These are phyloP conservation scores for Channa maculata DNA, from an alignment of 2,113 vertebrate species.

Conservation along the genomic window DNA sequence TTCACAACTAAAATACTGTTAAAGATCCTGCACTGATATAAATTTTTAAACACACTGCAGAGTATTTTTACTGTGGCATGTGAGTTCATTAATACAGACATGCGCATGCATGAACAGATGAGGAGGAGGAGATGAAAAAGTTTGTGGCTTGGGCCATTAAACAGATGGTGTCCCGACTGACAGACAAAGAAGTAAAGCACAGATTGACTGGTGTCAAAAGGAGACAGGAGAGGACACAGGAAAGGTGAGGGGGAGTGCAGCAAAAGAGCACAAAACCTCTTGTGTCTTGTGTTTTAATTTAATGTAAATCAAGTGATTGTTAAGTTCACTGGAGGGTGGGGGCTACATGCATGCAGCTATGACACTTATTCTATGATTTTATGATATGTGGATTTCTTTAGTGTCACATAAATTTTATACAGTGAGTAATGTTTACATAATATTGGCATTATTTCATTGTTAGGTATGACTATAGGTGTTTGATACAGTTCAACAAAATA, in stretches of 20 bases:
- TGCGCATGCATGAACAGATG: slow-evolving; percentile 45
- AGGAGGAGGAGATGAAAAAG: slow-evolving; percentile 59
- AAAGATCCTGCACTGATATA: too few relatives aligned
- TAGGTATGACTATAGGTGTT: not conserved
- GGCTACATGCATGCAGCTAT: not conserved
- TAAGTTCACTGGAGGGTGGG: too few relatives aligned
- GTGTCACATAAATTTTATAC: too few relatives aligned
- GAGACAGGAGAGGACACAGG: slow-evolving; percentile 33
- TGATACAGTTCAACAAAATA: too few relatives aligned
- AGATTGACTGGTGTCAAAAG: slow-evolving; percentile 31
- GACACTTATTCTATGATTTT: too few relatives aligned
- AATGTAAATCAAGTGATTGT: not conserved
- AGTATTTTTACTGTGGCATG: not conserved
- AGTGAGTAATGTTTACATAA: not conserved
- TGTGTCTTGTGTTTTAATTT: not conserved
- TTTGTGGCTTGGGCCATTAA: slow-evolving; percentile 62
- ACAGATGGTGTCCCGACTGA: slow-evolving; percentile 76
- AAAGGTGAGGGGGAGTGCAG: slow-evolving; percentile 5
- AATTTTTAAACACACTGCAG: too few relatives aligned
- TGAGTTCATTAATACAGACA: not conserved
- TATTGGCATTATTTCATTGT: too few relatives aligned
- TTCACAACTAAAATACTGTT: too few relatives aligned
- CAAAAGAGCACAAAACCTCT: not conserved
- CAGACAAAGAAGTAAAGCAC: slow-evolving; percentile 45
- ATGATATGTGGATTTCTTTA: too few relatives aligned